phyloP scores from a whole-genome alignment of 2,113 vertebrate species.

The Cyanoramphus novaezelandiae region DNA sequence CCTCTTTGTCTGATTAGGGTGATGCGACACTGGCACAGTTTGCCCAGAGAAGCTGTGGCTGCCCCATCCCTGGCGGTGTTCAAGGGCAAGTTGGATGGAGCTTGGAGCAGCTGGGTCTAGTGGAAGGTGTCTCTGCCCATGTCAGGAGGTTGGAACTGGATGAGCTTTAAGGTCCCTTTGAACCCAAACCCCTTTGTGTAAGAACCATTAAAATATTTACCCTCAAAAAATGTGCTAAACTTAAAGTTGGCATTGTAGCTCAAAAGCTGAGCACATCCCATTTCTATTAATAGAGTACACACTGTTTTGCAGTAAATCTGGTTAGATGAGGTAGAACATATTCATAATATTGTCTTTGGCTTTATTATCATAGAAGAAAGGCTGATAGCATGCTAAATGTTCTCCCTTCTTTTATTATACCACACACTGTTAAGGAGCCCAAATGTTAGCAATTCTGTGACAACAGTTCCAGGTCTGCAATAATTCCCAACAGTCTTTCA shows the following conservation, averaged over 20 bases:
- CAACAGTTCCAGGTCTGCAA: not conserved
- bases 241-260: not conserved
- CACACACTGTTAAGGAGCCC: not conserved
- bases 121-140: not conserved
- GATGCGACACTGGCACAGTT: fast-evolving
- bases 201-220: not conserved
- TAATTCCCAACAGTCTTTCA: not conserved
- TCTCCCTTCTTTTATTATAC: not conserved
- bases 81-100: fast-evolving
- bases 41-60: not conserved
- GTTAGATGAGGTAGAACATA: not conserved
- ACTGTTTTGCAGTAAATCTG: not conserved
- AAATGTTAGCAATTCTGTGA: not conserved
- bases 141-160: fast-evolving
- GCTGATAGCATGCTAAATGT: not conserved
- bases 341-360: not conserved
- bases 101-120: fast-evolving
- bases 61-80: not conserved
- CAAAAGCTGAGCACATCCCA: not conserved
- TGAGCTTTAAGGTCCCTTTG: not conserved
- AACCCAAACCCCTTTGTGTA: not conserved
- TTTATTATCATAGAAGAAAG: not conserved
- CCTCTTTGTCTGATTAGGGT: not conserved
- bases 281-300: not conserved
- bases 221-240: not conserved